Evolutionary conservation across 2,797 vertebrate genomes (phyloP).

Genomic region (Rallus crepitans): DNA sequence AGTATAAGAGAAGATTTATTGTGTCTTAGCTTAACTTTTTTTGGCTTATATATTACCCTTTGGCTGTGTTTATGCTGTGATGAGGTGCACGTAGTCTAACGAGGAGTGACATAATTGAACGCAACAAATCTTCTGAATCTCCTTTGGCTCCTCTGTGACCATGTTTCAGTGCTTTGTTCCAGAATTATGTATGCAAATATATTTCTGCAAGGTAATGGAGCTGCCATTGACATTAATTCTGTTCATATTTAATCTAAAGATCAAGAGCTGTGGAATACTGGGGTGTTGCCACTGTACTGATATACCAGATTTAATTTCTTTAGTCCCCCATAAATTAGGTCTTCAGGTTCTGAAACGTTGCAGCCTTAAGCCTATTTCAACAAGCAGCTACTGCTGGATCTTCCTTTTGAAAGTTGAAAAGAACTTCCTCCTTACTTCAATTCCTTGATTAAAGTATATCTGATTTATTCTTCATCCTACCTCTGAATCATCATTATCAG

Average conservation of each 20-base stretch:
- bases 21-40: not conserved
- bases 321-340: not conserved
- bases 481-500: not conserved
- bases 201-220: slow-evolving; percentile 13
- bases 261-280: not conserved
- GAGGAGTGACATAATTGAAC: slow-evolving; percentile 3
- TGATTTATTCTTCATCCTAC: slow-evolving; percentile 20
- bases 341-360: not conserved
- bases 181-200: slow-evolving; percentile 26
- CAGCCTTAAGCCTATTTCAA: not conserved
- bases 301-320: not conserved
- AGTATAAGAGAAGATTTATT: not conserved
- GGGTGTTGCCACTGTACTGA: not conserved
- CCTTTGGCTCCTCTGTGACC: not conserved
- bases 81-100: not conserved
- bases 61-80: slow-evolving; percentile 3
- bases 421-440: not conserved
- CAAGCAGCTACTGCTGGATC: not conserved
- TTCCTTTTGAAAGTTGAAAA: not conserved
- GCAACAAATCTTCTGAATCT: slow-evolving; percentile 13
- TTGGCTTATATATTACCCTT: slow-evolving; percentile 11
- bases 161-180: slow-evolving; percentile 28
- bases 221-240: not conserved
- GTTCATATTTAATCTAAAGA: slow-evolving; percentile 33
- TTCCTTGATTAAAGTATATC: slow-evolving; percentile 11